phyloP scores from a whole-genome alignment of 2,113 vertebrate genomes.

The Cavia aperea region DNA sequence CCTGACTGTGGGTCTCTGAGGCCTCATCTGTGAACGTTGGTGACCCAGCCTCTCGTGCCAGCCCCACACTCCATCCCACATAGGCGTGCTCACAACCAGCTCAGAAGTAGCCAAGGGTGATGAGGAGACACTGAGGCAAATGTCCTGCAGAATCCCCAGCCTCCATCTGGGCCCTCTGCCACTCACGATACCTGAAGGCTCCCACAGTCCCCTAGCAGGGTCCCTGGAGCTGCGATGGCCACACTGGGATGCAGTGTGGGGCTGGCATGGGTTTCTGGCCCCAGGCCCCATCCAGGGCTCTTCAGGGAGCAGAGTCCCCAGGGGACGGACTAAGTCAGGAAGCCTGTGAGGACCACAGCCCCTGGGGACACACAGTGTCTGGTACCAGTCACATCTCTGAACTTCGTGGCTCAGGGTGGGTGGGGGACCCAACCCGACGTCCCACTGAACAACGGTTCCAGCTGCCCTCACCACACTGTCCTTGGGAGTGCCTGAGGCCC shows the following conservation, averaged over 20 bases:
- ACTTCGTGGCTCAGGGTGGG: too few species aligned
- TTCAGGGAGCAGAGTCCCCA: not conserved
- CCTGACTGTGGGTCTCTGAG: too few species aligned
- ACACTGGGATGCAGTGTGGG: not conserved
- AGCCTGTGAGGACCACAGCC: not conserved
- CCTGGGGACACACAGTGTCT: accelerated
- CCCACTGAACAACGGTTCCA: too few species aligned
- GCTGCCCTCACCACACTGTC: not conserved
- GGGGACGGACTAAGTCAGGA: not conserved
- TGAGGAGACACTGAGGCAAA: not conserved
- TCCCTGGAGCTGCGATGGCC: not conserved
- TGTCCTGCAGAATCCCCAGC: accelerated
- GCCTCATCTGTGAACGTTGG: not conserved
- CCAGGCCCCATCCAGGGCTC: not conserved
- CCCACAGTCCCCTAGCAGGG: not conserved
- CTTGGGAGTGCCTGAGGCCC: not conserved
- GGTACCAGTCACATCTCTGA: not conserved
- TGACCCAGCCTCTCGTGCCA: accelerated
- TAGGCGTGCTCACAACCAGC: accelerated
- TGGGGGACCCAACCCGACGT: too few species aligned
- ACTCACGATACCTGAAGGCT: accelerated
- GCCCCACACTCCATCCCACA: not conserved
- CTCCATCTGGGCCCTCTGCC: accelerated
- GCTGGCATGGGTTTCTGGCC: not conserved
- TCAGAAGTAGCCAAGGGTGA: accelerated